Percentiles rank a stretch among this genome's conserved stretches.
These are phyloP conservation scores for Steatocranus sp. DNA, from an alignment of 2,797 vertebrate genomes.

Conservation along the genomic window DNA sequence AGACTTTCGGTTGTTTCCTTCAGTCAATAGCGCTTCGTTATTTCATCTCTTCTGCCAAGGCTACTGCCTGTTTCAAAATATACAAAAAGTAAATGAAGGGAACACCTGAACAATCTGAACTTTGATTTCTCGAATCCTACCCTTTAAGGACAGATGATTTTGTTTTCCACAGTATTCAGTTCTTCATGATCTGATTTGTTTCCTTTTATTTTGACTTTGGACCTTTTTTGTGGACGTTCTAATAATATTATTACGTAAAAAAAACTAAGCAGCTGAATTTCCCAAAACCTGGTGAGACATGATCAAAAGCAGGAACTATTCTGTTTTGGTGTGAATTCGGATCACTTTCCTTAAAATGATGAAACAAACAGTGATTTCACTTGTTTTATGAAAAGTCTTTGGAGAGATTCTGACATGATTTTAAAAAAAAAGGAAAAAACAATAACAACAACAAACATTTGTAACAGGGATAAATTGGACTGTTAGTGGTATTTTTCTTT, in stretches of 20 bases:
- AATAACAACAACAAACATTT: neutral
- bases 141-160: neutral
- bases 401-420: neutral
- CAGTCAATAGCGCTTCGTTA: neutral
- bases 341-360: neutral
- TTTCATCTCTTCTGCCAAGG: neutral
- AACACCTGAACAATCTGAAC: neutral
- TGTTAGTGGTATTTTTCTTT: neutral
- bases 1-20: conserved; percentile 7
- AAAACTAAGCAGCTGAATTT: neutral
- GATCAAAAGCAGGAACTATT: neutral
- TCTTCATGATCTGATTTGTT: neutral
- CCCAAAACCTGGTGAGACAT: neutral
- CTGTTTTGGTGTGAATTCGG: neutral
- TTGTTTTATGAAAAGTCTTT: neutral
- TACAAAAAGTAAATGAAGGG: neutral
- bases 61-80: neutral
- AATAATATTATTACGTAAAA: neutral
- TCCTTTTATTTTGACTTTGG: neutral
- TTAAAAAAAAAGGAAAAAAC: neutral
- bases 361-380: neutral
- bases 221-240: neutral
- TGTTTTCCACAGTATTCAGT: neutral
- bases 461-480: neutral
- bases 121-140: neutral